Evolutionary conservation across 2,888 invertebrate species (phyloP), one percentile per base, ranked within the genome.

Genomic region (Nyleta sp.): DNA sequence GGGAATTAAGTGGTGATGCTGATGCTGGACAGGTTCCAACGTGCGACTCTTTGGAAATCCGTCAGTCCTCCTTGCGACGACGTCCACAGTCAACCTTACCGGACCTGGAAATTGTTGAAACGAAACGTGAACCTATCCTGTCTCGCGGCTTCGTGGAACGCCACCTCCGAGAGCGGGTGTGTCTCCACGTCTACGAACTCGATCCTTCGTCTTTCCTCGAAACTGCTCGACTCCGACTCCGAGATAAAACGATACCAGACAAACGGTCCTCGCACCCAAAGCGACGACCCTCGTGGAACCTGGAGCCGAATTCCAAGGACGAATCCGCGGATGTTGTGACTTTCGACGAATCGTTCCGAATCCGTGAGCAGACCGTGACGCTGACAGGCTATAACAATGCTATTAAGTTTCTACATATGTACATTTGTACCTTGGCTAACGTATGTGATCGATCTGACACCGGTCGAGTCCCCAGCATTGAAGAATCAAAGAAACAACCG

Each of bases 381-480:
- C 81, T 82, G 82, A 81, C 82, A 80, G 83, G 81, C 87, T 85
- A 87, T 87, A 89, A 88, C 87, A 89, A 89, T 84, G 78, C 76
- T 82, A 82, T 82, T 76, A 50, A 50, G 83, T 86, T 81, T 86
- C 85, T 87, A 84, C 84, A 85, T 90, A 90, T 90, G 90, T 90
- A 90, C 90, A 90, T 90, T 90, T 90, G 90, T 90, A 90, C 90
- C 90, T 87, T 89, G 85, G 86, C 88, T 88, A 90, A 88, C 88
- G 82, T 87, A 86, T 88, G 85, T 86, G 83, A 87, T 85, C 85
- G 81, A 84, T 84, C 86, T 84, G 84, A 85, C 84, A 77, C 53
- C 50, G 64, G 83, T 81, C 88, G 84, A 89, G 86, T 82, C 84
- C 84, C 84, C 87, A 83, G 84, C 20, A 42, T 13, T 53, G 42